Evolutionary conservation across 1,140 invertebrate genomes (phyloP).

Genomic region (Dendrolimus punctatus): DNA sequence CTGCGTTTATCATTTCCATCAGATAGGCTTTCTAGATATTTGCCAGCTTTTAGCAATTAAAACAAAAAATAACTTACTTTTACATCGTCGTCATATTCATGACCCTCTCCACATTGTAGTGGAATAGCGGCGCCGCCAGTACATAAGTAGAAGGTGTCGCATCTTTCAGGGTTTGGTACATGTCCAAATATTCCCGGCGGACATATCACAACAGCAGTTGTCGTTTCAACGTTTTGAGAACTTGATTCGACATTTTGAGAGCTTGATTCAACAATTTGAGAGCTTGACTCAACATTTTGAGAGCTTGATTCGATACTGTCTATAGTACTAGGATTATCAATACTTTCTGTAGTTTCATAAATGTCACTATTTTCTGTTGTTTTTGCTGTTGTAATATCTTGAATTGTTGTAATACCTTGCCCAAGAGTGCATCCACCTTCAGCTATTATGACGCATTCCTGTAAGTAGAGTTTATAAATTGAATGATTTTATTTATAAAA

Average conservation of each 20-base stretch:
- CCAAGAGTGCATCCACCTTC: constrained; percentile 17
- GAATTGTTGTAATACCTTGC: not conserved
- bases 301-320: too few relatives aligned
- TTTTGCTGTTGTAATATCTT: too few relatives aligned
- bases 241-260: too few relatives aligned
- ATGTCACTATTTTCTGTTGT: too few relatives aligned
- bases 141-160: constrained; percentile 2
- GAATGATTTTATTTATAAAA: too few relatives aligned
- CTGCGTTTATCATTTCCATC: too few relatives aligned
- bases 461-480: constrained; percentile 3
- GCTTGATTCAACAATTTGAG: too few relatives aligned
- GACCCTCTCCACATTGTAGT: constrained; percentile 2
- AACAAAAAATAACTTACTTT: constrained; percentile 1
- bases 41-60: not conserved
- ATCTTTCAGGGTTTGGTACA: not conserved
- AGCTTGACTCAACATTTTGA: too few relatives aligned
- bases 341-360: too few relatives aligned
- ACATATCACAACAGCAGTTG: constrained; percentile 3
- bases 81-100: not conserved
- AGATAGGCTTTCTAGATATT: too few relatives aligned
- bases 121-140: not conserved
- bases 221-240: constrained; percentile 1
- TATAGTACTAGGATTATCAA: too few relatives aligned
- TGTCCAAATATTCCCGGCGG: constrained; percentile 3
- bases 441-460: constrained; percentile 17